phyloP scores from a whole-genome alignment of 2,797 vertebrate genomes.

The Tinamus major region DNA sequence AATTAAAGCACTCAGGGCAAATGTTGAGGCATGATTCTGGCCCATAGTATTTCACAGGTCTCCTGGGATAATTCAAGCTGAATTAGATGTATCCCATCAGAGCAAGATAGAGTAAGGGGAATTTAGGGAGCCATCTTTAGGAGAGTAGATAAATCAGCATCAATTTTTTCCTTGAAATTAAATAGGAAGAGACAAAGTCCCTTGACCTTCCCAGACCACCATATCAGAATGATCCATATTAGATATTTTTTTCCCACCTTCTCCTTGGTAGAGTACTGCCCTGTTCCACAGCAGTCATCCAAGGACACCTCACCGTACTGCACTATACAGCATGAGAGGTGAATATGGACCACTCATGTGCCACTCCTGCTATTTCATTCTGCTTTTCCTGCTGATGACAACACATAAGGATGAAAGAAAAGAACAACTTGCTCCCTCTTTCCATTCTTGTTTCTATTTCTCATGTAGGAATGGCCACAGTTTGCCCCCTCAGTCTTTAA shows the following conservation, averaged over 20 bases:
- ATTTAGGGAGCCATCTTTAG: rapidly evolving
- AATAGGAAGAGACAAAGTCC: background rate
- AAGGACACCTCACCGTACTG: no score
- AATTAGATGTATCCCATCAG: background rate
- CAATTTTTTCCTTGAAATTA: background rate
- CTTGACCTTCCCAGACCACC: rapidly evolving
- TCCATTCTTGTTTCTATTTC: background rate
- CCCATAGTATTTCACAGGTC: background rate
- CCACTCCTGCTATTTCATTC: background rate
- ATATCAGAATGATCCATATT: background rate
- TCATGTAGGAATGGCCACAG: background rate
- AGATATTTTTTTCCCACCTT: no score
- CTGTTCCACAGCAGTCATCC: background rate
- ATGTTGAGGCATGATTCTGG: background rate
- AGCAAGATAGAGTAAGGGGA: background rate
- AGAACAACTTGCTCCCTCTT: background rate
- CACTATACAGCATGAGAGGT: background rate
- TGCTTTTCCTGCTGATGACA: background rate
- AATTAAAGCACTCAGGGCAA: background rate
- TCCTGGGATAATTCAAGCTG: background rate
- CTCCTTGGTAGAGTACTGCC: no score
- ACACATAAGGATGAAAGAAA: background rate
- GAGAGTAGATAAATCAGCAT: background rate
- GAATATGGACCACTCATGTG: background rate
- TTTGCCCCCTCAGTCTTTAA: background rate